Evolutionary conservation across 2,888 invertebrate genomes (phyloP).

Genomic region (Serripes groenlandicus): DNA sequence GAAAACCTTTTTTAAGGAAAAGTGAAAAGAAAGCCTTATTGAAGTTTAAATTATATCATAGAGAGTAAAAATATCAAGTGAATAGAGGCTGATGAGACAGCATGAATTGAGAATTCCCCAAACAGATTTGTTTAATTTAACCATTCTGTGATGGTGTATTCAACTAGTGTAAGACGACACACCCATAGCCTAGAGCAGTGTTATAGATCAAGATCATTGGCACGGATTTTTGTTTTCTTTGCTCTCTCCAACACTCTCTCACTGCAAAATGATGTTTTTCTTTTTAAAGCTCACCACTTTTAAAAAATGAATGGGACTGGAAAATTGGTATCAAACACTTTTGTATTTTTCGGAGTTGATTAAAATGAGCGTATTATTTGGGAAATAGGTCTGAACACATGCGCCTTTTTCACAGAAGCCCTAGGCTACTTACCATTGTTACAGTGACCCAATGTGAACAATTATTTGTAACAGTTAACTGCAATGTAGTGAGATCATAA

Average conservation of each 20-base stretch:
- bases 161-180: slow-evolving; percentile 10
- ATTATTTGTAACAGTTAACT: slow-evolving; percentile 9
- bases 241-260: slow-evolving; percentile 15
- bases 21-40: background rate
- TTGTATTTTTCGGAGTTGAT: slow-evolving; percentile 8
- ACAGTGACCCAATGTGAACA: slow-evolving; percentile 4
- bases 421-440: slow-evolving; percentile 1
- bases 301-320: background rate
- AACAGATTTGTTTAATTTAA: slow-evolving; percentile 16
- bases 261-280: slow-evolving; percentile 20
- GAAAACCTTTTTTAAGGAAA: background rate
- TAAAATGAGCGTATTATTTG: slow-evolving; percentile 13
- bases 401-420: slow-evolving; percentile 4
- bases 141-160: slow-evolving; percentile 10
- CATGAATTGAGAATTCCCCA: background rate
- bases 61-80: background rate
- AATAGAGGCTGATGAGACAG: too few relatives aligned
- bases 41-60: background rate
- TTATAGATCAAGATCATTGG: slow-evolving; percentile 20
- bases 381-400: slow-evolving; percentile 5
- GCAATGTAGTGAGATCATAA: background rate
- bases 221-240: slow-evolving; percentile 2
- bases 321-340: slow-evolving; percentile 28
- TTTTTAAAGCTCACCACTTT: background rate
- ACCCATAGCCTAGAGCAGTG: slow-evolving; percentile 11